Conservation (phyloP, 2,113 vertebrate species). For the Xiphias gladius region DNA sequence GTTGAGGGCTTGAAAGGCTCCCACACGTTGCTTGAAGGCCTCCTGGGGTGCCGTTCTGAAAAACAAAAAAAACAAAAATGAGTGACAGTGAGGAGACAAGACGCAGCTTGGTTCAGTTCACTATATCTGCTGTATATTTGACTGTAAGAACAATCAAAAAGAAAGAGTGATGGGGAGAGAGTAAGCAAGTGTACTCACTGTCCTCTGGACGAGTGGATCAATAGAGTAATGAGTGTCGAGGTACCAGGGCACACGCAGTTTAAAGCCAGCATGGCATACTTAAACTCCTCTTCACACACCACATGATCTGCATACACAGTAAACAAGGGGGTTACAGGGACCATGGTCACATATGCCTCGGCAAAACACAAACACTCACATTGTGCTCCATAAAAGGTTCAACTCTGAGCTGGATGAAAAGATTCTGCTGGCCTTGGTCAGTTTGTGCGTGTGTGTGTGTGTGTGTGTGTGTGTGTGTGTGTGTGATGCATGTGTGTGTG, state of each 20-base stretch:
- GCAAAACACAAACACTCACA: constrained; percentile 12
- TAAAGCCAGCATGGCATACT: constrained; percentile 90
- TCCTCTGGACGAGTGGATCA: constrained; percentile 89
- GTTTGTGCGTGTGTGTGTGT: neutral
- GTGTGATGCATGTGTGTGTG: no score
- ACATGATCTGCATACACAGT: constrained; percentile 85
- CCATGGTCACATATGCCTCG: neutral
- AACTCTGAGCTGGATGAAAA: neutral
- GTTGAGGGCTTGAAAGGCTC: constrained; percentile 85
- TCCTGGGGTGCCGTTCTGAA: constrained; percentile 82
- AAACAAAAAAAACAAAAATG: constrained; percentile 16
- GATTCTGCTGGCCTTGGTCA: neutral
- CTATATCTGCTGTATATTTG: neutral
- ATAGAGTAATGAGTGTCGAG: constrained; percentile 88
- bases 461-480: neutral
- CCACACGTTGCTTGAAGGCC: constrained; percentile 82
- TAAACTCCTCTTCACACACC: constrained; percentile 90
- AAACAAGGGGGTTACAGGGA: constrained; percentile 3
- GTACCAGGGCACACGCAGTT: constrained; percentile 90
- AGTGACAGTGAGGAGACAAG: constrained; percentile 17
- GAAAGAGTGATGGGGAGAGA: neutral
- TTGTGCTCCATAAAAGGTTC: neutral
- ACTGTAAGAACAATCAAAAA: constrained; percentile 3
- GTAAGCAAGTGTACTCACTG: constrained; percentile 82
- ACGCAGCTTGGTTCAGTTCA: neutral